Evolutionary conservation across 2,113 vertebrate species (phyloP), one percentile per base, ranked within the genome.

Genomic region (Macquaria australasica): DNA sequence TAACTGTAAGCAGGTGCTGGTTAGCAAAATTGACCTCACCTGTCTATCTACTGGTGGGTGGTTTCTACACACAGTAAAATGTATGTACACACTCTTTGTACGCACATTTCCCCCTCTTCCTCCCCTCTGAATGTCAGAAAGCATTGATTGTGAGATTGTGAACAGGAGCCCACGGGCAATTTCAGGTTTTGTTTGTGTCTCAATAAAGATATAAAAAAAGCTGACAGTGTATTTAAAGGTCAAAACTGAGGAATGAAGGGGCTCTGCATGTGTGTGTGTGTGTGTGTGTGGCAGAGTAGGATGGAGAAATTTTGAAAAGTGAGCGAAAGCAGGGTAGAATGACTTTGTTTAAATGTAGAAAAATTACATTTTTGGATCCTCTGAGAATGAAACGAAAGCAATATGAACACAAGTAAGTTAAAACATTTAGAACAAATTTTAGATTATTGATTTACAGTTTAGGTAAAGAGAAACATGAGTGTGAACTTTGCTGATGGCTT

Each of bases 161-260:
- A 93, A 79, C 66, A 83, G 73, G 71, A 88, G 81, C 88, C 93
- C 7, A n/a, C 15, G 10, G 87, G 91, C 87, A 50, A 55, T 82
- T 88, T 91, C 88, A 86, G 59, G 59, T 92, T 92, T 81, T 67
- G 37, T 89, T 91, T 89, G 86, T 70, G 64, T 88, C 77, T 92
- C 71, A 73, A 67, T 73, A 79, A 80, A 90, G 58, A 90, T 60
- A 21, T 69, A 48, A 60, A 68, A 51, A 63, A 68, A 66, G 1
- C 66, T 72, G 90, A 92, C 87, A 86, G 62, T 48, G 43, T 74
- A 75, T 90, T 91, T 87, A 91, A 93, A 93, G 87, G 90, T 93
- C 90, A 93, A 51, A 78, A 64, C 25, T 18, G 28, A 66, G 45
- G 51, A 83, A 76, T 45, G 12, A 28, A 79, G 43, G 62, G 51